A percentile compares a stretch with the other conserved stretches of the same genome.
phyloP scores from a whole-genome alignment of 2,797 vertebrate genomes.

The Gephyroberyx darwinii region DNA sequence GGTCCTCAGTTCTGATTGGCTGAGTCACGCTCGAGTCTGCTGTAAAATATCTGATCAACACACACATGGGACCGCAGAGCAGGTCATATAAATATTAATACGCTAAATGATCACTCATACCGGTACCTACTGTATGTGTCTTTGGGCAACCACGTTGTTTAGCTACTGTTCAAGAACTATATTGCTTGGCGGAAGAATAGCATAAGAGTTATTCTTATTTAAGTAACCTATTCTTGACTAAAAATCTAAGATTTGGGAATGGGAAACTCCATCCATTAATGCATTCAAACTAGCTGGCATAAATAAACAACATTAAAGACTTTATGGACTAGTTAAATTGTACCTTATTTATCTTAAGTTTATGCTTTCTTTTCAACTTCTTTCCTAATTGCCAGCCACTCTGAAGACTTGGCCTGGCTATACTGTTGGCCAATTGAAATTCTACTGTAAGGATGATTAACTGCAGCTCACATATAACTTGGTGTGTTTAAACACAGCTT shows the following conservation, averaged over 20 bases:
- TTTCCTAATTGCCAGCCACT: not conserved
- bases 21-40: slow-evolving; percentile 7
- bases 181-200: too few relatives aligned
- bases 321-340: not conserved
- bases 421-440: not conserved
- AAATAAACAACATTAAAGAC: too few relatives aligned
- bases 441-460: not conserved
- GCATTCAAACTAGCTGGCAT: too few relatives aligned
- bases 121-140: too few relatives aligned
- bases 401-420: not conserved
- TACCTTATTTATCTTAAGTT: not conserved
- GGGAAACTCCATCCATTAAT: too few relatives aligned
- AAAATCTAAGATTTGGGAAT: too few relatives aligned
- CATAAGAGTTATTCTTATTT: too few relatives aligned
- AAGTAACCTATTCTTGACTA: too few relatives aligned
- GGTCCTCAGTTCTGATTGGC: slow-evolving; percentile 1
- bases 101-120: too few relatives aligned
- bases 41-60: slow-evolving; percentile 25
- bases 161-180: too few relatives aligned
- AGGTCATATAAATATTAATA: not conserved
- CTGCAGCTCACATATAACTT: not conserved
- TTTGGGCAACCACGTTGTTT: too few relatives aligned
- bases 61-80: slow-evolving; percentile 22
- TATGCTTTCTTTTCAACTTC: too few relatives aligned
- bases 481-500: not conserved